Percentiles rank a stretch among this genome's conserved stretches.
These are phyloP conservation scores for Azorinus chamasolen DNA, from an alignment of 2,888 invertebrate genomes.

Conservation along the genomic window DNA sequence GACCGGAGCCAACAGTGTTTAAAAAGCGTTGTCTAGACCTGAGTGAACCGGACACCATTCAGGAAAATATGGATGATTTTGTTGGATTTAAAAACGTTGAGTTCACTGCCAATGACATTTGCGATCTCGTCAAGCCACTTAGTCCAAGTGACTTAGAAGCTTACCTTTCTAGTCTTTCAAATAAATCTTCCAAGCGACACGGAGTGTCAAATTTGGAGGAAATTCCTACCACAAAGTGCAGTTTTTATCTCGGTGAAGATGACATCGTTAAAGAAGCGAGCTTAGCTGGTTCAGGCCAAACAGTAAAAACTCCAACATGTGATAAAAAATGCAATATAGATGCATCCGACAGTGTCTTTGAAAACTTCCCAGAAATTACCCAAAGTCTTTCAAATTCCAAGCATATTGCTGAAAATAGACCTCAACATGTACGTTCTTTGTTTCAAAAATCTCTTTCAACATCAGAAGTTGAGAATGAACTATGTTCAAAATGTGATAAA, in stretches of 20 bases:
- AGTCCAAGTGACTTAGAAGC: conserved; percentile 78
- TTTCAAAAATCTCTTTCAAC: conserved; percentile 32
- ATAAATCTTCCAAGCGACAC: conserved; percentile 40
- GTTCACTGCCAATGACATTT: conserved; percentile 49
- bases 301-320: no score
- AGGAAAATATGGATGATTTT: conserved; percentile 36
- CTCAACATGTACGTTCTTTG: conserved; percentile 7
- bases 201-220: conserved; percentile 55
- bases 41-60: conserved; percentile 23
- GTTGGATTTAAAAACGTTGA: conserved; percentile 35
- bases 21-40: conserved; percentile 74
- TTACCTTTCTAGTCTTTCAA: conserved; percentile 77
- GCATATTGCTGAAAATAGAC: background rate
- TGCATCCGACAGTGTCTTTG: no score
- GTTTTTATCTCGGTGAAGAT: conserved; percentile 74
- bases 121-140: conserved; percentile 72
- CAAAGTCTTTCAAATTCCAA: no score
- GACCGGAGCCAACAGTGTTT: conserved; percentile 56
- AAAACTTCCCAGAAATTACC: no score
- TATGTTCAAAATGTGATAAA: background rate
- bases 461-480: conserved; percentile 17
- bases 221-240: conserved; percentile 73
- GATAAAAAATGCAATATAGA: no score
- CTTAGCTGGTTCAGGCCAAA: no score
- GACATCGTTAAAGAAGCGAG: background rate